Conservation (phyloP, 1,140 invertebrate genomes). For the Eufriesea mexicana region DNA sequence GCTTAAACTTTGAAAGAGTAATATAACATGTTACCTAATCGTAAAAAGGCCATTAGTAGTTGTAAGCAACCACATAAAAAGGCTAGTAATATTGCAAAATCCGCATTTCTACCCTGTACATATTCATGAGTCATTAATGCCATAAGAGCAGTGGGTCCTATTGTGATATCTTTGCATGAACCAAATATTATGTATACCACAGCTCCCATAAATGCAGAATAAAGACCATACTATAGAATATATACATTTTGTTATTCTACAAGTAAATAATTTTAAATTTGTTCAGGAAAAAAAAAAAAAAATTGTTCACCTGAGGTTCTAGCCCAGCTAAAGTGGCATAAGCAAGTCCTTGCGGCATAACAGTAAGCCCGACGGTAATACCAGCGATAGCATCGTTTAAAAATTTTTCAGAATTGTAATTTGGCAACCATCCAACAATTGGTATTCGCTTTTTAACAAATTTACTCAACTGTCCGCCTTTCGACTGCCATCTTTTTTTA, state of each 20-base stretch:
- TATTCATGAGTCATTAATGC: conserved; percentile 91
- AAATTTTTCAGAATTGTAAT: conserved; percentile 88
- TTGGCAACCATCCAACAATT: conserved; percentile 87
- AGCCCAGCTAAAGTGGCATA: conserved; percentile 93
- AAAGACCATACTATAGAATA: conserved; percentile 91
- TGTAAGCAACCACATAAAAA: conserved; percentile 93
- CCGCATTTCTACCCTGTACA: conserved; percentile 85
- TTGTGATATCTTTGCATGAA: conserved; percentile 95
- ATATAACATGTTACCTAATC: conserved; percentile 84
- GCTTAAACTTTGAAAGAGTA: not conserved
- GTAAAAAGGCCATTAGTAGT: conserved; percentile 91
- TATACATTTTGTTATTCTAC: not conserved
- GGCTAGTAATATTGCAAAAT: conserved; percentile 92
- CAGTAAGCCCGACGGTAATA: conserved; percentile 92
- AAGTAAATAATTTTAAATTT: not conserved
- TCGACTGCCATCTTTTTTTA: conserved; percentile 55
- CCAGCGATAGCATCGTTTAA: conserved; percentile 91
- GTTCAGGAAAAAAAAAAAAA: not conserved
- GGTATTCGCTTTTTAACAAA: conserved; percentile 82
- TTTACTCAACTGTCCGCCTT: conserved; percentile 56
- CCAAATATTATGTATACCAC: conserved; percentile 96
- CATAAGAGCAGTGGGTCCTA: conserved; percentile 93
- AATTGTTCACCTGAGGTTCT: conserved; percentile 87
- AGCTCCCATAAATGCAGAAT: conserved; percentile 95
- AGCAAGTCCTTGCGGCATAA: conserved; percentile 94